Conservation (phyloP, 2,113 vertebrate species). For the Phycodurus eques region DNA sequence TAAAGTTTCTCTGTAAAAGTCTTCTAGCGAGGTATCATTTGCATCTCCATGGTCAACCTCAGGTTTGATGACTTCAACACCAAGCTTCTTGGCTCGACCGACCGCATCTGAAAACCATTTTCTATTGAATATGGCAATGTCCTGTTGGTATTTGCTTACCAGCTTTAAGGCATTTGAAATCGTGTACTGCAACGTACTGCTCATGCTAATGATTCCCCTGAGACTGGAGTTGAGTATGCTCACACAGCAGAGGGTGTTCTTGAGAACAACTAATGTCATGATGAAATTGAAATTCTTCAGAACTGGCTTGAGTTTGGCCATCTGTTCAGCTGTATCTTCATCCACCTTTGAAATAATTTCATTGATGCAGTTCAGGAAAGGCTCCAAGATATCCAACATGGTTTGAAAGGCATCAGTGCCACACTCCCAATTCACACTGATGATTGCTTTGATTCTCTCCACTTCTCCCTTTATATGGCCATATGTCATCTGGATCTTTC, state of each 20-base stretch:
- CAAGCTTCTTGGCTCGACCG: constrained; percentile 74
- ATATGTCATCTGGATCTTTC: constrained; percentile 69
- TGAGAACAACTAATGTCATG: constrained; percentile 76
- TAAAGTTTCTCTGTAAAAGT: constrained; percentile 73
- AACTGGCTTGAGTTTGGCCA: constrained; percentile 71
- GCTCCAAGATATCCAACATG: constrained; percentile 78
- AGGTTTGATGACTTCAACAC: constrained; percentile 65
- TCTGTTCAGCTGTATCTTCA: constrained; percentile 64
- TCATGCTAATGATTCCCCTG: constrained; percentile 80
- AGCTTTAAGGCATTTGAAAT: constrained; percentile 81
- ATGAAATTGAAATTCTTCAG: constrained; percentile 79
- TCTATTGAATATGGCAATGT: constrained; percentile 75
- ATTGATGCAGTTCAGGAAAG: constrained; percentile 73
- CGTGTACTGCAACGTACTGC: constrained; percentile 79
- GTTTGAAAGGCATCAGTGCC: constrained; percentile 75
- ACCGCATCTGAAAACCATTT: constrained; percentile 78
- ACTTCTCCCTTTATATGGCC: constrained; percentile 75
- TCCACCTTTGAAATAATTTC: constrained; percentile 73
- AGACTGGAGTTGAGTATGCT: constrained; percentile 80
- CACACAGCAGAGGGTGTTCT: constrained; percentile 79
- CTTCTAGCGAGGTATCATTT: constrained; percentile 64
- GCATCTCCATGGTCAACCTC: constrained; percentile 46
- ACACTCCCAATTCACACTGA: constrained; percentile 70
- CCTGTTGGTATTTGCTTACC: constrained; percentile 77
- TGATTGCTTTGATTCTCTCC: constrained; percentile 66